A percentile compares a stretch with the other conserved stretches of the same genome.
Conservation (phyloP, 1,140 invertebrate species). For the Drepana arcuata region DNA sequence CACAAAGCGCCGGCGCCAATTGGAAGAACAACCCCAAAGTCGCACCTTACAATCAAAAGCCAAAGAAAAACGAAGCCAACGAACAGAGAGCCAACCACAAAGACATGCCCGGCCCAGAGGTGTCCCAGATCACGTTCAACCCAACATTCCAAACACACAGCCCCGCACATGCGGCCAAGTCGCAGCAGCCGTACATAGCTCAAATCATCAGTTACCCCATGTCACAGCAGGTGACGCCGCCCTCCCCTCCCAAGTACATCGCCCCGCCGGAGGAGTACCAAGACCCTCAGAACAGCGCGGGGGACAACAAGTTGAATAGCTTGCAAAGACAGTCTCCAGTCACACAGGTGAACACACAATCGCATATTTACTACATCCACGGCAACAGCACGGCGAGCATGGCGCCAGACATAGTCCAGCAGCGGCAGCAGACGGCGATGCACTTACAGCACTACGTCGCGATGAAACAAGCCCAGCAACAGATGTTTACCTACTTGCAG, state of each 20-base stretch:
- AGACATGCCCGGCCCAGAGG: slow-evolving; percentile 45
- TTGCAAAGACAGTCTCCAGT: slow-evolving; percentile 27
- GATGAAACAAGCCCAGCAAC: slow-evolving; percentile 71
- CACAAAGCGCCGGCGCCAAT: slow-evolving; percentile 54
- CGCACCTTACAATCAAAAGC: slow-evolving; percentile 53
- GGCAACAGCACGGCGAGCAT: slow-evolving; percentile 29
- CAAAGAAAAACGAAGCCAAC: slow-evolving; percentile 53
- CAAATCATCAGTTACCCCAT: slow-evolving; percentile 67
- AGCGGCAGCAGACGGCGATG: slow-evolving; percentile 64
- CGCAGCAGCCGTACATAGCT: slow-evolving; percentile 63
- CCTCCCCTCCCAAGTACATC: slow-evolving; percentile 59
- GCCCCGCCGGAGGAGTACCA: slow-evolving; percentile 63
- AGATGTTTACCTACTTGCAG: slow-evolving; percentile 61
- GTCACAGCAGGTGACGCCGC: slow-evolving; percentile 61
- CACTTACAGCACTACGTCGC: slow-evolving; percentile 69
- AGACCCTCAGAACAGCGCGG: slow-evolving; percentile 47
- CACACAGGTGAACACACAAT: slow-evolving; percentile 40
- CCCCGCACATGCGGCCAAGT: slow-evolving; percentile 55
- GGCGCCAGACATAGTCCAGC: slow-evolving; percentile 46
- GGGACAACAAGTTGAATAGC: slow-evolving; percentile 45
- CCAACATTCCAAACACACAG: slow-evolving; percentile 71
- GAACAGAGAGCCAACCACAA: slow-evolving; percentile 48
- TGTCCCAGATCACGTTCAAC: slow-evolving; percentile 66
- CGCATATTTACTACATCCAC: slow-evolving; percentile 65
- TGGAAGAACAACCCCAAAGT: slow-evolving; percentile 66